Base-by-base conservation (phyloP, 2,888 invertebrate genomes). In the Scaptomyza tumidula region DNA sequence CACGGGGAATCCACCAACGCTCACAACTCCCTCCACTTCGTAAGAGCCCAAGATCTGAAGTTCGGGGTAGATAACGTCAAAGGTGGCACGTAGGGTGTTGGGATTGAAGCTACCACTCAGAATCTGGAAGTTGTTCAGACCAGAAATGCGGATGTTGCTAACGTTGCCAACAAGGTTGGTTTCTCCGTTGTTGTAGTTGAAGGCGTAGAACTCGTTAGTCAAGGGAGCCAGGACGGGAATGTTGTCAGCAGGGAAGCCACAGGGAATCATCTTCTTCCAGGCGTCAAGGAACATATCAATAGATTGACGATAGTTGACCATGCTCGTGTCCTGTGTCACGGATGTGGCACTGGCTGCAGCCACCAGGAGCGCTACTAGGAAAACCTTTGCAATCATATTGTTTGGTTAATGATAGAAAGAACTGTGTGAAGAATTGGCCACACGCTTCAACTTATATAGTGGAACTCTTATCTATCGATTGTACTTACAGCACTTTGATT, bases 211-310 rank as follows among this genome's bases (percentile, higher is more conserved):
- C 1, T 75, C 68, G 3, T 13, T 24, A 11, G 37, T 71, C 19
- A 74, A 37, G 0, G 90, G 90, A 1, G 83, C 87, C 66, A 90
- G 35, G 3, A 60, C 63, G 0, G 90, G 90, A 13, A 90, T 71
- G 1, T 67, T 46, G 7, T 79, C 43, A 0, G 70, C 27, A 0
- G 78, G 35, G 59, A 75, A 88, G 37, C 90, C 90, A 52, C 90
- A 90, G 13, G 89, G 89, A 65, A 89, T 78, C 14, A 89, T 74
- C 2, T 69, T 71, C 50, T 78, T 71, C 52, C 82, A 77, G 7
- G 89, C 75, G 3, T 29, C 45, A 2, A 77, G 41, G 31, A 73
- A 83, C 52, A 67, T 67, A 5, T 35, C 31, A 11, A 87, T 27
- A 6, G 90, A 77, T 2, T 77, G 59, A 7, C 71, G 75, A 50